Percentiles rank a stretch among this genome's conserved stretches.
phyloP scores from a whole-genome alignment of 2,888 invertebrate genomes.

The Orgyia antiqua region DNA sequence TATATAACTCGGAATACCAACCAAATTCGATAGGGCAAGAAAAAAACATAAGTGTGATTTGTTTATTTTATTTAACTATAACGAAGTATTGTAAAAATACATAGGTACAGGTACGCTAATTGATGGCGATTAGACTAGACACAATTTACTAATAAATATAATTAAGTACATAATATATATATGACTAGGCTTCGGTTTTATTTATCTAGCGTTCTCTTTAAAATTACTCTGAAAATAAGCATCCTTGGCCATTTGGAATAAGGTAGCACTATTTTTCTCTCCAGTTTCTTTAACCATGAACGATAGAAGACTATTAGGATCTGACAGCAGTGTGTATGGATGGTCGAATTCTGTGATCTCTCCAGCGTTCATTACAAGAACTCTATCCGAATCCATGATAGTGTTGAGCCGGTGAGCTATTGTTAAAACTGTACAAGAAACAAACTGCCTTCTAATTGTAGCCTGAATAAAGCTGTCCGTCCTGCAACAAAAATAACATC shows the following conservation, averaged over 20 bases:
- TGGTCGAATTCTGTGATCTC: constrained; percentile 81
- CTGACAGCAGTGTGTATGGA: constrained; percentile 76
- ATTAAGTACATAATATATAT: no score
- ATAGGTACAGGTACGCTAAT: no score
- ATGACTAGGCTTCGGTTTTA: no score
- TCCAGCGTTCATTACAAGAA: constrained; percentile 81
- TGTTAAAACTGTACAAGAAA: constrained; percentile 90
- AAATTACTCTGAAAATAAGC: constrained; percentile 54
- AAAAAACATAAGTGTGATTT: no score
- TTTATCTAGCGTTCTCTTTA: constrained; percentile 46
- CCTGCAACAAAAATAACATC: constrained; percentile 42
- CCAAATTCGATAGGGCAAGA: no score
- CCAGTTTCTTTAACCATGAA: constrained; percentile 80
- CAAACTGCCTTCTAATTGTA: constrained; percentile 88
- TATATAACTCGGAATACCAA: no score
- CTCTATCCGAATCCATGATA: constrained; percentile 92
- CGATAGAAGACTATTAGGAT: constrained; percentile 72
- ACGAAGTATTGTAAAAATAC: no score
- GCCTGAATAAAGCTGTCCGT: constrained; percentile 91
- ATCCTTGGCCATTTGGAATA: constrained; percentile 68
- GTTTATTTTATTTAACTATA: no score
- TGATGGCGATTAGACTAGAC: no score
- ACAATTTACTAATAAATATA: no score
- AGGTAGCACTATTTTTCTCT: constrained; percentile 67
- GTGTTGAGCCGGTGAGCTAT: constrained; percentile 96